These are phyloP conservation scores for Gymnoscelis rufifasciata DNA, from an alignment of 2,888 invertebrate genomes.

Conservation along the genomic window DNA sequence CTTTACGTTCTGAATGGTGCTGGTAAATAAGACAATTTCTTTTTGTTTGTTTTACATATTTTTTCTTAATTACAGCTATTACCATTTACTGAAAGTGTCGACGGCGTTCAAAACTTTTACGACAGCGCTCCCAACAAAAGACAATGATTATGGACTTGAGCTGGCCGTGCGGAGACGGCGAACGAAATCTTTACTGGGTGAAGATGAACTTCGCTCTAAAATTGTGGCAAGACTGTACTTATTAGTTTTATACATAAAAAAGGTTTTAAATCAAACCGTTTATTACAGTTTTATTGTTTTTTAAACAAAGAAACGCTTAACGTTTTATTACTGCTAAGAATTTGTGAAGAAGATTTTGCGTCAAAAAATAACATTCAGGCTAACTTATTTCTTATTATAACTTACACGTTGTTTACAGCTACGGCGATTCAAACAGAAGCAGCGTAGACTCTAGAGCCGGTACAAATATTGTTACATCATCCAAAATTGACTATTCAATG, in stretches of 20 bases:
- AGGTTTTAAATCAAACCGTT: no score
- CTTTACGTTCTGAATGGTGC: no score
- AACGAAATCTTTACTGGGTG: slow-evolving; percentile 66
- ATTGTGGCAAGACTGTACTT: slow-evolving; percentile 56
- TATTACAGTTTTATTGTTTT: no score
- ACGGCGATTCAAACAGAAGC: slow-evolving; percentile 36
- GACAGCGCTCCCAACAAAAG: slow-evolving; percentile 38
- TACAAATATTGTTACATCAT: slow-evolving; percentile 25
- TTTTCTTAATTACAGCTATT: slow-evolving; percentile 59
- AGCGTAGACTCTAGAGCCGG: slow-evolving; percentile 4
- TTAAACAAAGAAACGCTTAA: no score
- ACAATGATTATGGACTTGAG: slow-evolving; percentile 62
- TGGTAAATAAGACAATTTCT: no score
- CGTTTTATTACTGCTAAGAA: no score
- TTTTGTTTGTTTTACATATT: no score
- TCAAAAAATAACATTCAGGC: no score
- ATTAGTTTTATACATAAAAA: no score
- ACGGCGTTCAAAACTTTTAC: slow-evolving; percentile 59
- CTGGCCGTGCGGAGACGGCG: slow-evolving; percentile 66
- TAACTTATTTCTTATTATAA: no score
- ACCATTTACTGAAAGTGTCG: slow-evolving; percentile 57
- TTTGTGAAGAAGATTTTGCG: no score
- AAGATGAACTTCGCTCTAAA: slow-evolving; percentile 60
- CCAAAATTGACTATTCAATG: slow-evolving; percentile 27
- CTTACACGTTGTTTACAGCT: slow-evolving; percentile 34